These are phyloP conservation scores for Stomatorhinus walkeri DNA, from an alignment of 2,797 vertebrate genomes.

Conservation along the genomic window DNA sequence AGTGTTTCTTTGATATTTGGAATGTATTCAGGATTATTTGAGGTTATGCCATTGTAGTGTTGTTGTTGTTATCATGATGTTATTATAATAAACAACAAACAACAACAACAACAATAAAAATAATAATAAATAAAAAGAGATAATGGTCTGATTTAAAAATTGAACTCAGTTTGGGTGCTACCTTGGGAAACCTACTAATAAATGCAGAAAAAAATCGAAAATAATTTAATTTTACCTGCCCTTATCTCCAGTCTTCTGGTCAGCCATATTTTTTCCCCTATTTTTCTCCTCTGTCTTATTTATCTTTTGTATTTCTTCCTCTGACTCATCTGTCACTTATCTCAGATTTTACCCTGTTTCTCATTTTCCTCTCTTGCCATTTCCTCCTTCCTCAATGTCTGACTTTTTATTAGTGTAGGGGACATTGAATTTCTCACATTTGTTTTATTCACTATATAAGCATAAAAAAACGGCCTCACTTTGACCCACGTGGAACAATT, in stretches of 20 bases:
- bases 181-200: background rate
- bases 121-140: background rate
- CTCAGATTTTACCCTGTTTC: background rate
- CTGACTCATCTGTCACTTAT: background rate
- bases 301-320: background rate
- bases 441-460: background rate
- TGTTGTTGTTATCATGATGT: background rate
- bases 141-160: background rate
- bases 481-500: background rate
- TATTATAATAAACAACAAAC: background rate
- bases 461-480: background rate
- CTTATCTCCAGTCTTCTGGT: background rate
- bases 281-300: background rate
- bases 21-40: background rate
- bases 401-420: background rate
- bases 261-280: background rate
- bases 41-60: background rate
- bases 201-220: background rate
- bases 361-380: background rate
- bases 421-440: background rate
- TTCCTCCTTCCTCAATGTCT: background rate
- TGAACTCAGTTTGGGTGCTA: background rate
- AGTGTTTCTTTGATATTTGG: background rate
- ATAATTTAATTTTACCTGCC: background rate
- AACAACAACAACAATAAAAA: background rate